phyloP scores from a whole-genome alignment of 2,797 vertebrate genomes.

The Sebastes nivosus region DNA sequence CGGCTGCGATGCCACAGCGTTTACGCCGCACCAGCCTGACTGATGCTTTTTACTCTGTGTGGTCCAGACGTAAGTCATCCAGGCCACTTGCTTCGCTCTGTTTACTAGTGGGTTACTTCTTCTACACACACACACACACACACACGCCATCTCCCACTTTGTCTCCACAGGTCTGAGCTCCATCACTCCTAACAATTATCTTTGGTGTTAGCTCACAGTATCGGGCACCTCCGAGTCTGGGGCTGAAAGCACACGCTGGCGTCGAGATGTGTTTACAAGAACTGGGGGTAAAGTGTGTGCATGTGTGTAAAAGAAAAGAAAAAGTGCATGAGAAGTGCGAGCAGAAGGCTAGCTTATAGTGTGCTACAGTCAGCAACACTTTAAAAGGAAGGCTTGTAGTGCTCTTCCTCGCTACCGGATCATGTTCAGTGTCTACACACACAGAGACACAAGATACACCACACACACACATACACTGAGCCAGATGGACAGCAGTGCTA shows the following conservation, averaged over 20 bases:
- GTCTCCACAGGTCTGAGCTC: constrained; percentile 66
- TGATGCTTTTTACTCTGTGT: constrained; percentile 77
- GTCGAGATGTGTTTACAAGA: constrained; percentile 67
- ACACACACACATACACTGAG: constrained; percentile 49
- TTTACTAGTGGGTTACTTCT: constrained; percentile 71
- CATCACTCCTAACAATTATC: constrained; percentile 78
- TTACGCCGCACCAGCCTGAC: constrained; percentile 56
- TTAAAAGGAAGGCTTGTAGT: constrained; percentile 78
- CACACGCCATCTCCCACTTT: constrained; percentile 39
- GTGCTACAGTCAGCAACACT: constrained; percentile 73
- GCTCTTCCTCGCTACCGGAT: constrained; percentile 64
- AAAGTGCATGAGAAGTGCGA: constrained; percentile 45
- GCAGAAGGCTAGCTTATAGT: constrained; percentile 68
- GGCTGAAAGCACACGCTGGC: constrained; percentile 50
- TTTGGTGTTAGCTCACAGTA: constrained; percentile 70
- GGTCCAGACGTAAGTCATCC: constrained; percentile 80
- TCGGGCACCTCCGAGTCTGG: constrained; percentile 68
- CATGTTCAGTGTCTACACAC: constrained; percentile 62
- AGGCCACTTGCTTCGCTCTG: constrained; percentile 63
- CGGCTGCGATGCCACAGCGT: constrained; percentile 33
- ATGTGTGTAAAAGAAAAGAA: constrained; percentile 15
- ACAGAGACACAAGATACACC: constrained; percentile 50
- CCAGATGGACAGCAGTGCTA: constrained; percentile 84
- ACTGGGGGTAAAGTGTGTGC: constrained; percentile 25
- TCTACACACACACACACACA: background rate